Base-by-base conservation (phyloP, 2,797 vertebrate genomes). In the Ibycter americanus region DNA sequence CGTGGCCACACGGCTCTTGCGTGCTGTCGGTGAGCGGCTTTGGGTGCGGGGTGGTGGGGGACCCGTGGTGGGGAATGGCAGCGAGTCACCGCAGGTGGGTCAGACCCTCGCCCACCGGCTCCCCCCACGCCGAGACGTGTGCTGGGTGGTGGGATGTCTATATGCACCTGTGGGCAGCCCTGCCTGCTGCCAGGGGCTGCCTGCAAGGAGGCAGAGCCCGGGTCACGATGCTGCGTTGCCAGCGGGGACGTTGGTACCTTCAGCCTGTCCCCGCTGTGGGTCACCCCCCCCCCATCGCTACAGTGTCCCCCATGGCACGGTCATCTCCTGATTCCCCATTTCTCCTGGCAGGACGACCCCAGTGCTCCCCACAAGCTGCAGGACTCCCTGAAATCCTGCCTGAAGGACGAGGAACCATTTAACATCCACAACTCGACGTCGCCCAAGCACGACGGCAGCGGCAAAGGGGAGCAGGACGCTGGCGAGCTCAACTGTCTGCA, bases 341-440 rank as follows among this genome's bases (percentile, higher is more conserved):
- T 82, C 86, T 89, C 96, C 96, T 12, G 72, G 77, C 95, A 97
- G 98, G 98, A 98, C 12, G 97, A 98, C 97, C 98, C 99, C 89
- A 98, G 98, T 74, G 99, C 99, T 97, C 99, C 99, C 97, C 99
- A 99, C 98, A 99, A 99, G 98, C 98, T 99, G 98, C 99, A 99
- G 98, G 99, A 99, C 96, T 98, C 98, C 71, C 98, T 99, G 97
- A 99, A 99, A 97, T 99, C 99, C 96, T 98, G 99, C 31, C 98
- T 98, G 92, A 98, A 97, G 96, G 96, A 97, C 87, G 99, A 99
- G 98, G 99, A 99, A 91, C 98, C 99, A 3, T 99, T 99, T 51
- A 99, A 99, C 98, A 99, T 99, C 98, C 99, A 99, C 98, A 99
- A 99, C 98, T 99, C 99, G 62, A 98, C 99, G 97, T 99, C 99